A percentile compares a stretch with the other conserved stretches of the same genome.
phyloP scores from a whole-genome alignment of 2,797 vertebrate species.

The Rhinatrema bivittatum region DNA sequence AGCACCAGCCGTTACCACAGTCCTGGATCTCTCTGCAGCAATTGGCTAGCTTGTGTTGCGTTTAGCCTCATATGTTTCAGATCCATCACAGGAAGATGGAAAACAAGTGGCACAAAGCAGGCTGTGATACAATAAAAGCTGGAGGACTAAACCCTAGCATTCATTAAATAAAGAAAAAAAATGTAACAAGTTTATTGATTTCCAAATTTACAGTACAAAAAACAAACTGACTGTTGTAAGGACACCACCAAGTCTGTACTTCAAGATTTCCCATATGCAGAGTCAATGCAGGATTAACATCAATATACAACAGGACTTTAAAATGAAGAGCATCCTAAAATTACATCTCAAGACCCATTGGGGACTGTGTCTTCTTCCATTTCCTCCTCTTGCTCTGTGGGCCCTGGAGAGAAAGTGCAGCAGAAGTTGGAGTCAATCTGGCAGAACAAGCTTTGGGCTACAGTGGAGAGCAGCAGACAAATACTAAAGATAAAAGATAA shows the following conservation, averaged over 20 bases:
- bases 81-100: no score
- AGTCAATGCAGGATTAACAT: not conserved
- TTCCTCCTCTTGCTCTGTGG: conserved; percentile 59
- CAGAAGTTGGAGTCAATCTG: no score
- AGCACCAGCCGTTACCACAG: no score
- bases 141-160: fast-evolving
- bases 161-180: not conserved
- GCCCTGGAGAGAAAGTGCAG: conserved; percentile 54
- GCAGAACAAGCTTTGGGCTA: no score
- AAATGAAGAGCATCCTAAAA: conserved; percentile 1
- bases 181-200: fast-evolving
- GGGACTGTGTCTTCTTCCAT: conserved; percentile 73
- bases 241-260: not conserved
- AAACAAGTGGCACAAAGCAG: no score
- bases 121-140: no score
- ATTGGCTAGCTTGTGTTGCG: no score
- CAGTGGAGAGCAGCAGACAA: no score
- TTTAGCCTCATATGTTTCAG: no score
- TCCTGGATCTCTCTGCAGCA: no score
- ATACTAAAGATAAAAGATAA: no score
- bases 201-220: conserved; percentile 27
- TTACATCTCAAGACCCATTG: conserved; percentile 67
- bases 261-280: not conserved
- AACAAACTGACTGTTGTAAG: conserved; percentile 11
- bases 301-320: no score